Evolutionary conservation across 2,888 invertebrate genomes (phyloP), one percentile per base, ranked within the genome.

Genomic region (Zonitis immaculata): DNA sequence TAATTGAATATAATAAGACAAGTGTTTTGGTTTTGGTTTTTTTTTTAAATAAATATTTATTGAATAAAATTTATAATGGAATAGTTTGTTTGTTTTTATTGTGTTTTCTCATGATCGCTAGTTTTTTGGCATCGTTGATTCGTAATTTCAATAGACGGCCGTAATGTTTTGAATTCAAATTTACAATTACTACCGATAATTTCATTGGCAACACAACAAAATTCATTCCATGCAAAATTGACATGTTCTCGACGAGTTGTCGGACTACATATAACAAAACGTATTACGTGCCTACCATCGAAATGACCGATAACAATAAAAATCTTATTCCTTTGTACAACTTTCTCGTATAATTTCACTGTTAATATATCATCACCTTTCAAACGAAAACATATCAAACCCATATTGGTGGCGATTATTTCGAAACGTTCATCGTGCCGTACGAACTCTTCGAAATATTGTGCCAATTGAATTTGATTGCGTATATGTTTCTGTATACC

Each of bases 341-440:
- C 77, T 49, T 80, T 82, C 49, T 88, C 85, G 47, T 92, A 71
- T 12, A 96, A 75, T 45, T 79, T 76, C 66, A 87, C 86, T 0
- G 90, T 92, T 2, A 84, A 66, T 11, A 75, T 77, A 70, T 93
- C 85, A 0, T 85, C 82, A 0, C 84, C 89, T 78, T 87, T 90
- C 22, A 95, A 74, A 65, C 92, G 81, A 74, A 98, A 97, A 69
- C 95, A 96, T 3, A 96, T 92, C 27, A 98, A 77, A 0, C 91
- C 76, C 69, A 76, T 70, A 43, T 67, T 73, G 3, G 66, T 66
- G 0, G 70, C 66, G 83, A 82, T 51, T 3, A 95, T 76, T 69
- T 95, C 87, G 71, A 96, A 97, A 58, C 89, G 80, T 0, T 79
- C 74, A 72, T 97, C 94, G 1, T 76, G 73, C 46, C 76, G 70